These are phyloP conservation scores for Gila robusta DNA, from an alignment of 2,797 vertebrate species.

Conservation along the genomic window DNA sequence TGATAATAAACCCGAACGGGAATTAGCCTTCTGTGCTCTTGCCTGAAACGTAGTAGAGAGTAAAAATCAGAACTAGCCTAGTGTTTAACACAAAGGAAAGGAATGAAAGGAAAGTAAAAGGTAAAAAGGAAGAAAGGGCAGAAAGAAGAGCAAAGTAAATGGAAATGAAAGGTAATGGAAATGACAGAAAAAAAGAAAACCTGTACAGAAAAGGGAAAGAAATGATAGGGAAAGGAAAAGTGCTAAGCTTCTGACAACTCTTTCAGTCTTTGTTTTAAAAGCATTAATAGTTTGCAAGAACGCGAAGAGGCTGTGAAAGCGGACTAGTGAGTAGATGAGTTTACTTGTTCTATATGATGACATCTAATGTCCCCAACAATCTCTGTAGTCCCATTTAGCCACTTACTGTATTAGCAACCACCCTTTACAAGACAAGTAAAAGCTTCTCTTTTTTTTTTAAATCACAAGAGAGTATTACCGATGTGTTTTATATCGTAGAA, in stretches of 20 bases:
- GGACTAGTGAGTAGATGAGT: neutral
- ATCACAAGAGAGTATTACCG: too few relatives aligned
- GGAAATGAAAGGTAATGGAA: neutral
- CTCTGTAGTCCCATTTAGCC: neutral
- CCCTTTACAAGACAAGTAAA: too few relatives aligned
- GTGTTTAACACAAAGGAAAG: constrained; percentile 22
- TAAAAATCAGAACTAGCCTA: neutral
- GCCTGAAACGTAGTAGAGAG: neutral
- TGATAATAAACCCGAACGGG: constrained; percentile 3
- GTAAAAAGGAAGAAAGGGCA: neutral
- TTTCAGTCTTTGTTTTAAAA: neutral
- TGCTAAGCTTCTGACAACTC: neutral
- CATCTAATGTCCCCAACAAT: neutral
- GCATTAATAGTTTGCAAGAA: neutral
- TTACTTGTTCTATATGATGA: neutral
- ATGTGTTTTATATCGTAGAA: too few relatives aligned
- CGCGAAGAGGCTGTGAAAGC: rapidly evolving
- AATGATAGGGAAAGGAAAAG: neutral
- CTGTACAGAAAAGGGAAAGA: too few relatives aligned
- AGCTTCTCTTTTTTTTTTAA: too few relatives aligned
- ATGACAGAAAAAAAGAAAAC: neutral
- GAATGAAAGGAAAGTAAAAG: neutral
- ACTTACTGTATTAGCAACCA: too few relatives aligned
- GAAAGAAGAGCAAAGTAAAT: neutral
- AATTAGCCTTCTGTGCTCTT: constrained; percentile 9